These are phyloP conservation scores for Lasioglossum pauxillum DNA, from an alignment of 2,888 invertebrate species.

Conservation along the genomic window DNA sequence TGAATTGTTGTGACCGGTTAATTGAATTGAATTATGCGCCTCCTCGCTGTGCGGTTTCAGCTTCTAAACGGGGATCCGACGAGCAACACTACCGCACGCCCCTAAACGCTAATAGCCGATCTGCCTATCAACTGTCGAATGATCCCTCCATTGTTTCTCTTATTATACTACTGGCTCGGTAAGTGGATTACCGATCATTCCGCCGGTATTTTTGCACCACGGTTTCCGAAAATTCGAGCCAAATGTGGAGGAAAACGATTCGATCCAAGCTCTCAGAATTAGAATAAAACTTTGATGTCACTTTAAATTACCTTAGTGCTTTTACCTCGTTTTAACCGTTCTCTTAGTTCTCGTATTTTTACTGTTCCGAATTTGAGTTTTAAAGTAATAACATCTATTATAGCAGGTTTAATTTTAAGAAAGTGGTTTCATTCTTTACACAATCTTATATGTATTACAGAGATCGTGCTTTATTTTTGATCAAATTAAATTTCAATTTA, in stretches of 20 bases:
- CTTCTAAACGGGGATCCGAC: conserved; percentile 3
- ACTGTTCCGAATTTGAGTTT: too few species aligned
- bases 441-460: too few species aligned
- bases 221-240: neutral
- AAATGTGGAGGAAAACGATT: neutral
- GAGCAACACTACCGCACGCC: neutral
- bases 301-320: neutral
- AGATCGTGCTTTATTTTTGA: too few species aligned
- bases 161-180: neutral
- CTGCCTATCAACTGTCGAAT: conserved; percentile 7
- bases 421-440: too few species aligned
- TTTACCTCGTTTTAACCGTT: neutral
- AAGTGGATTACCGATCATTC: neutral
- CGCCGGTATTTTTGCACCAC: neutral
- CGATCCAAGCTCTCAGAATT: neutral
- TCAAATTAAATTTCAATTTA: too few species aligned
- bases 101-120: neutral
- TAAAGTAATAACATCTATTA: too few species aligned
- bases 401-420: too few species aligned
- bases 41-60: conserved; percentile 8
- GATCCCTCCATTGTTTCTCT: neutral
- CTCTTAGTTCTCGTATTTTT: too few species aligned
- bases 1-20: conserved; percentile 60
- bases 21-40: conserved; percentile 65
- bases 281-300: neutral